These are phyloP conservation scores for Drosophila emarginata DNA, from an alignment of 2,888 invertebrate genomes.

Conservation along the genomic window DNA sequence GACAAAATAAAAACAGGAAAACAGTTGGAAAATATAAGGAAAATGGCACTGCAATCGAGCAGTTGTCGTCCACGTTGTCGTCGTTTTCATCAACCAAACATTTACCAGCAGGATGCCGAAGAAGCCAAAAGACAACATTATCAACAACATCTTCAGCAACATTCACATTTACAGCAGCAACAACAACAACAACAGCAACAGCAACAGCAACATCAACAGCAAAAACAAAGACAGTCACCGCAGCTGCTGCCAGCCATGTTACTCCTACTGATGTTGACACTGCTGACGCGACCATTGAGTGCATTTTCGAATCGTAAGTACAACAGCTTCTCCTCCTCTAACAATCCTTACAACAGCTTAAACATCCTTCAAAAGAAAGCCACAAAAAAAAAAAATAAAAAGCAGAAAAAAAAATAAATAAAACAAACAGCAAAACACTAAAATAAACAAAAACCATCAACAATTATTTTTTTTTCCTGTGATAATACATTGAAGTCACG, in stretches of 20 bases:
- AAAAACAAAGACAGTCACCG: constrained; percentile 29
- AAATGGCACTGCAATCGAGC: constrained; percentile 44
- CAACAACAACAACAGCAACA: constrained; percentile 11
- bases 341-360: no score
- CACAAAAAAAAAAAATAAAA: neutral
- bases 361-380: no score
- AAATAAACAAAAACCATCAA: neutral
- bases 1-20: constrained; percentile 9
- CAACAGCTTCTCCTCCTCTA: neutral
- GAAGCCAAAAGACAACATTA: constrained; percentile 29
- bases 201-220: constrained; percentile 31
- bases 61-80: constrained; percentile 10
- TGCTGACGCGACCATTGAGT: constrained; percentile 56
- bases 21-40: constrained; percentile 8
- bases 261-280: constrained; percentile 55
- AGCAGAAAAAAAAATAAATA: neutral
- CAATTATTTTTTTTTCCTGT: neutral
- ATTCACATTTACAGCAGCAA: constrained; percentile 16
- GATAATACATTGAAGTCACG: neutral
- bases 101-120: constrained; percentile 28
- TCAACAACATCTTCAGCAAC: constrained; percentile 26
- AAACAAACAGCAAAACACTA: neutral
- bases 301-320: constrained; percentile 66
- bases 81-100: constrained; percentile 31
- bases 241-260: constrained; percentile 56